phyloP scores from a whole-genome alignment of 2,888 invertebrate genomes.

The Trissolcus japonicus region DNA sequence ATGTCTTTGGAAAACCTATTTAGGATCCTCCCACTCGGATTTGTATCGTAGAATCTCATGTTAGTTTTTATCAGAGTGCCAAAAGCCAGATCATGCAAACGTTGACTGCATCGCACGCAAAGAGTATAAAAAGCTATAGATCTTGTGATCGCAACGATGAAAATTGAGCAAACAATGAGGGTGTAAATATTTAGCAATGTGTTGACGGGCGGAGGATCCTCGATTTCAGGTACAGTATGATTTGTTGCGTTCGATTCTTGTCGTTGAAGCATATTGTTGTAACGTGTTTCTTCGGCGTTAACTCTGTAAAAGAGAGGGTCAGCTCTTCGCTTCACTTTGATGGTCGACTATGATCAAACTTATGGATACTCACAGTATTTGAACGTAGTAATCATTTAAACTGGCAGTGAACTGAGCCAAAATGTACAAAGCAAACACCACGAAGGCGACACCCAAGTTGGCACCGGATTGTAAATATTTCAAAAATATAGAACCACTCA shows the following conservation, averaged over 20 bases:
- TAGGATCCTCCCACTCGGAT: conserved; percentile 88
- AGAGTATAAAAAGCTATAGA: conserved; percentile 76
- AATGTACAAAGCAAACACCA: conserved; percentile 77
- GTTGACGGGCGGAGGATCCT: conserved; percentile 31
- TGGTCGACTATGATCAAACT: too few species aligned
- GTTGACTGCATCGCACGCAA: conserved; percentile 77
- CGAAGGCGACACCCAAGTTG: conserved; percentile 74
- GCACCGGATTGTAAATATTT: conserved; percentile 79
- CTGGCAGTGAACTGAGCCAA: conserved; percentile 81
- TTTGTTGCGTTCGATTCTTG: conserved; percentile 29
- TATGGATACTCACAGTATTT: conserved; percentile 65
- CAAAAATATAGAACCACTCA: conserved; percentile 75
- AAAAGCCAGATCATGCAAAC: conserved; percentile 79
- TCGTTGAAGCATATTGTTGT: conserved; percentile 16
- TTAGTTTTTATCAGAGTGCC: conserved; percentile 78
- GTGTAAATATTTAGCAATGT: conserved; percentile 81
- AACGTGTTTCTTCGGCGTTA: conserved; percentile 77
- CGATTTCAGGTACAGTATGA: conserved; percentile 23
- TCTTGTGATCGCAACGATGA: conserved; percentile 74
- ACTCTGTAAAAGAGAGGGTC: conserved; percentile 77
- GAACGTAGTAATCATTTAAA: conserved; percentile 83
- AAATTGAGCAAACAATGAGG: conserved; percentile 76
- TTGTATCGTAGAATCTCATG: conserved; percentile 88
- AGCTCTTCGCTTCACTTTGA: too few species aligned
- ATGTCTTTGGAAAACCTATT: conserved; percentile 91